phyloP scores from a whole-genome alignment of 2,113 vertebrate species.

The Crocuta crocuta region DNA sequence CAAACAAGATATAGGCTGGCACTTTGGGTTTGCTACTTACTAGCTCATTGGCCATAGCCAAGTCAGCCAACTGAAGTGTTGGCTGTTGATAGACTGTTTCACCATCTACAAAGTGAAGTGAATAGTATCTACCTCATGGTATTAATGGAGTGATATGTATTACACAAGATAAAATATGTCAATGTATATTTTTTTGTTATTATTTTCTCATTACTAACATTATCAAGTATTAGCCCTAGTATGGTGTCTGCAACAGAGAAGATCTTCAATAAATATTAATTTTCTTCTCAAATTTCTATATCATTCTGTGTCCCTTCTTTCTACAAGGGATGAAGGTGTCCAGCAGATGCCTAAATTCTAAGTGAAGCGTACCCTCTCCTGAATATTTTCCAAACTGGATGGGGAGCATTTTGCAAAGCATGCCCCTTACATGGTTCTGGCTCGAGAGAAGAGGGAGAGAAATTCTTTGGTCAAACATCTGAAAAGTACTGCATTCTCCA shows the following conservation, averaged over 20 bases:
- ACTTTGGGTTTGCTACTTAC: background rate
- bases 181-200: background rate
- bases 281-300: background rate
- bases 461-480: background rate
- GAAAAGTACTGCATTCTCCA: background rate
- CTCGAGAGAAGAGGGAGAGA: background rate
- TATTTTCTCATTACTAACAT: background rate
- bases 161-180: background rate
- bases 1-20: background rate
- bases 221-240: background rate
- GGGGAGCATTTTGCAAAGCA: background rate
- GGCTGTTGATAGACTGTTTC: background rate
- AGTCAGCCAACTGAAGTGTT: background rate
- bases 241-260: background rate
- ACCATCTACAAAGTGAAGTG: background rate
- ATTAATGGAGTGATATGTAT: background rate
- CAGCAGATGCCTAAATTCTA: background rate
- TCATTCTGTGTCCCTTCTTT: background rate
- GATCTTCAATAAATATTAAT: background rate
- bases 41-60: background rate
- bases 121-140: background rate
- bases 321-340: background rate
- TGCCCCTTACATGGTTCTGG: background rate
- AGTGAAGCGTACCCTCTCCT: background rate
- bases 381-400: background rate